Percentiles rank a stretch among this genome's conserved stretches.
Conservation (phyloP, 1,140 invertebrate genomes). For the Drosophila orena region DNA sequence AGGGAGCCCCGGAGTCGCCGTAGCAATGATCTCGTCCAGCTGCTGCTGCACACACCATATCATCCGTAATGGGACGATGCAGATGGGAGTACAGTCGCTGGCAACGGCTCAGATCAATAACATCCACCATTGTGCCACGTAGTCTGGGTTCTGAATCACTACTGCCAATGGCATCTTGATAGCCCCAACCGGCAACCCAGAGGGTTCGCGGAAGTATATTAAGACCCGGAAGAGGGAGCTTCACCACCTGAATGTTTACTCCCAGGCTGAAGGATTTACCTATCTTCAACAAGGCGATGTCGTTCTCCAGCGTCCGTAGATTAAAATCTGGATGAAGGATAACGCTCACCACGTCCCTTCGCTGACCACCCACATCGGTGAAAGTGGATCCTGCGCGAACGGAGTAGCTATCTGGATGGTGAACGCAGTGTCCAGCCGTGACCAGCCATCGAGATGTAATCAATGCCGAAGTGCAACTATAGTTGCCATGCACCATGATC, state of each 20-base stretch:
- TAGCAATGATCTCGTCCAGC: slow-evolving; percentile 62
- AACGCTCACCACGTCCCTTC: slow-evolving; percentile 21
- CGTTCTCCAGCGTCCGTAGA: slow-evolving; percentile 14
- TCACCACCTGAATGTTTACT: slow-evolving; percentile 27
- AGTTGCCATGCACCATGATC: slow-evolving; percentile 25
- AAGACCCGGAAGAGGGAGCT: slow-evolving; percentile 24
- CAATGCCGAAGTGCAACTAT: slow-evolving; percentile 37
- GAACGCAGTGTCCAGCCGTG: slow-evolving; percentile 54
- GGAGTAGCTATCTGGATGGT: slow-evolving; percentile 17
- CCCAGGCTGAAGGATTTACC: slow-evolving; percentile 19
- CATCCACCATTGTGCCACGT: slow-evolving; percentile 34
- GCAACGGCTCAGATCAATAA: slow-evolving; percentile 23
- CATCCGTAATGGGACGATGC: slow-evolving; percentile 72
- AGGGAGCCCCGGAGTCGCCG: slow-evolving; percentile 85
- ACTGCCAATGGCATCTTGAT: background rate
- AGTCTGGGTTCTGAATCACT: slow-evolving; percentile 7
- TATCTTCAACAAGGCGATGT: slow-evolving; percentile 43
- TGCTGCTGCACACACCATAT: slow-evolving; percentile 86
- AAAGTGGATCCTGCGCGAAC: slow-evolving; percentile 47
- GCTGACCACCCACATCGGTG: slow-evolving; percentile 13
- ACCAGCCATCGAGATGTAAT: slow-evolving; percentile 43
- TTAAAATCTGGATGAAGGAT: slow-evolving; percentile 33
- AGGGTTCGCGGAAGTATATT: slow-evolving; percentile 25
- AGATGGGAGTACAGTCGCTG: slow-evolving; percentile 11
- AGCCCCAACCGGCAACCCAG: slow-evolving; percentile 49